Percentiles rank a stretch among this genome's conserved stretches.
phyloP scores from a whole-genome alignment of 1,140 invertebrate genomes.

The Hylaeus volcanicus region DNA sequence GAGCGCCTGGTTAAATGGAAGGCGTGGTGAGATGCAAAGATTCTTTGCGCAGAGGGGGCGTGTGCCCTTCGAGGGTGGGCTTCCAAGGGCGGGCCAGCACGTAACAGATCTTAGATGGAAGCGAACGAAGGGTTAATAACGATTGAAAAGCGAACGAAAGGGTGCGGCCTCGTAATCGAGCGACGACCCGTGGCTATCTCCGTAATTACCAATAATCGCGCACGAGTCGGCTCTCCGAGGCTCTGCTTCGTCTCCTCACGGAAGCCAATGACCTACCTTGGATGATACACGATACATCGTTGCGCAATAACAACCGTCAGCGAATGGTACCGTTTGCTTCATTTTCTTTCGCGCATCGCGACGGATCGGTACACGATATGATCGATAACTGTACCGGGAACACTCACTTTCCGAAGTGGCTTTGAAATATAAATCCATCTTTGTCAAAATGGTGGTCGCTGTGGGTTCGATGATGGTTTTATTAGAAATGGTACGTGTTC shows the following conservation, averaged over 20 bases:
- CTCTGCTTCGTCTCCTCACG: no score
- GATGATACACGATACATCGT: constrained; percentile 20
- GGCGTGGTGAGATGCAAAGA: constrained; percentile 43
- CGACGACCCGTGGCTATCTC: constrained; percentile 13
- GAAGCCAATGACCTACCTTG: constrained; percentile 11
- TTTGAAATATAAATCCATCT: no score
- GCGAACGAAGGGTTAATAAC: constrained; percentile 21
- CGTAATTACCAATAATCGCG: constrained; percentile 33
- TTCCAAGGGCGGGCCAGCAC: background rate
- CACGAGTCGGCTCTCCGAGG: background rate
- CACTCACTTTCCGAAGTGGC: no score
- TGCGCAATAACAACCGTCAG: background rate
- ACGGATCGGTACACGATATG: background rate
- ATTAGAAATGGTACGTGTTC: no score
- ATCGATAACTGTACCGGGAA: background rate
- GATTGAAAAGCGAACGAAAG: constrained; percentile 13
- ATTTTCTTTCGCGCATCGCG: background rate
- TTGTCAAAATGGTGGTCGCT: no score
- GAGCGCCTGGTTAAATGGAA: constrained; percentile 35
- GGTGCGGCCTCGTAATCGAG: background rate
- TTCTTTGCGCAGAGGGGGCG: constrained; percentile 35
- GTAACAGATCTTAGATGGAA: constrained; percentile 1
- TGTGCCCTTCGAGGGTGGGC: constrained; percentile 41
- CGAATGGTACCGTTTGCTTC: background rate
- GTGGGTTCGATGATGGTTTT: no score